phyloP scores from a whole-genome alignment of 2,113 vertebrate species.

The Scomber scombrus region DNA sequence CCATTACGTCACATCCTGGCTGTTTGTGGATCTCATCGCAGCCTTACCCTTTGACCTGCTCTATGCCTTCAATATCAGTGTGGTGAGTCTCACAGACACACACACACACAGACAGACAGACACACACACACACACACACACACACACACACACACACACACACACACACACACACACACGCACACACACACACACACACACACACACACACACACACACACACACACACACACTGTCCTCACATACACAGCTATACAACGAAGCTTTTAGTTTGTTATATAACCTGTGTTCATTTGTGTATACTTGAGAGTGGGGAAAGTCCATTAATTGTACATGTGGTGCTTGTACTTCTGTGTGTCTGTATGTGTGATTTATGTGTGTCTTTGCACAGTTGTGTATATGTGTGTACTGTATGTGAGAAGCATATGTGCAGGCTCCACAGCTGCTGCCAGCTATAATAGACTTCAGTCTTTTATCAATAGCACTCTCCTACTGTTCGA shows the following conservation, averaged over 20 bases:
- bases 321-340: background rate
- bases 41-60: conserved; percentile 88
- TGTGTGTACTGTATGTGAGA: background rate
- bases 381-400: background rate
- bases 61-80: conserved; percentile 89
- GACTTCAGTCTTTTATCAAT: conserved; percentile 1
- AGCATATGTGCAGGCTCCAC: background rate
- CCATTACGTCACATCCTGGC: conserved; percentile 89
- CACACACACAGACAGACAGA: background rate
- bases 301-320: no score
- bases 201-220: no score
- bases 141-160: no score
- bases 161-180: background rate
- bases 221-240: no score
- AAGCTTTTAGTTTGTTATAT: background rate
- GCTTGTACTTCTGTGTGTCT: background rate
- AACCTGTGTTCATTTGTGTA: background rate
- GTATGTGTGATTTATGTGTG: background rate
- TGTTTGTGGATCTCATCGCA: conserved; percentile 88
- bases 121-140: background rate
- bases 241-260: background rate
- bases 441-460: background rate
- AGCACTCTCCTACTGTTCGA: background rate
- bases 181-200: background rate
- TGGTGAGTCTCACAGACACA: conserved; percentile 78